Base-by-base conservation (phyloP, 2,888 invertebrate species). In the Melanostoma mellinum region DNA sequence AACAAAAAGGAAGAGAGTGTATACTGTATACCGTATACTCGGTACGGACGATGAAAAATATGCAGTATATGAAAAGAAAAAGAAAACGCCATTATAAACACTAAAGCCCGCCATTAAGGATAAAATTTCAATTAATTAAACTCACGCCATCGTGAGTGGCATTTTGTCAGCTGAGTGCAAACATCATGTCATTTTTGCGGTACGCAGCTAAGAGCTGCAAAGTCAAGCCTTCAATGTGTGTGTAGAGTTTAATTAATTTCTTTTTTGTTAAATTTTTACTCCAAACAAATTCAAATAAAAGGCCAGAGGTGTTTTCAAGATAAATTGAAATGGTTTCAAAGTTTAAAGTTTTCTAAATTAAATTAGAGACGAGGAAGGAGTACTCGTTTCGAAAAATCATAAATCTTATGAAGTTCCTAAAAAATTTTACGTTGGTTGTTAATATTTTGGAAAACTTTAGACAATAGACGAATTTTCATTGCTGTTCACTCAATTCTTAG, bases 41-140 rank as follows among this genome's bases (percentile, higher is more conserved):
- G n/a, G n/a, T n/a, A 46, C 44, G 42, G 10, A 33, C 9, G 9
- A 6, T 30, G 30, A 6, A 30, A 6, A 48, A 38, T 2, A 20
- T 40, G 32, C 9, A 55, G 36, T 1, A 20, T 20, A 36, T 4
- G 55, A 10, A 33, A 3, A 3, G 6, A 30, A 10, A 38, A 38
- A 0, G 48, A 40, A 68, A 71, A 56, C 55, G 44, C 65, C 35
- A 65, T 56, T 10, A 69, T 38, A 69, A 69, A 63, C 55, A 68
- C 68, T 58, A 75, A 60, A 58, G 60, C 30, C 46, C 40, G 76
- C 44, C 50, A 67, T 81, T 81, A 82, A 73, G 73, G 67, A 72
- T 50, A 73, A 73, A 73, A 58, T 73, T 82, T 68, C 73, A 82
- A 82, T 82, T 82, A 82, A 82, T 82, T 77, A 82, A 63, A 68